Evolutionary conservation across 2,113 vertebrate genomes (phyloP).

Genomic region (Pteruthius melanotis): DNA sequence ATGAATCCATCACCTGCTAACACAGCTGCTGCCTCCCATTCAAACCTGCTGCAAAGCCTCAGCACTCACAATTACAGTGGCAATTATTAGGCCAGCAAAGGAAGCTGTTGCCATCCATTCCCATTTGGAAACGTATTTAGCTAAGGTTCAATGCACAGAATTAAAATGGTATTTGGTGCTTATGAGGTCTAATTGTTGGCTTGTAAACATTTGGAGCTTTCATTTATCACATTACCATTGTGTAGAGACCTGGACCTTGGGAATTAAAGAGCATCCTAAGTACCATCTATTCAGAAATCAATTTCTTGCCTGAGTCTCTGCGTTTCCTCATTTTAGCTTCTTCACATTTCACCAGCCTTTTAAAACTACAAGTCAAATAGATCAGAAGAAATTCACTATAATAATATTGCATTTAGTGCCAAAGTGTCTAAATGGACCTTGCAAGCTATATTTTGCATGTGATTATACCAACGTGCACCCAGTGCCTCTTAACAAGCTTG

Average conservation of each 20-base stretch:
- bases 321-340: conserved; percentile 4
- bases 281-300: conserved; percentile 37
- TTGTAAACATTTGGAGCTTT: conserved; percentile 64
- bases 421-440: conserved; percentile 11
- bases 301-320: conserved; percentile 2
- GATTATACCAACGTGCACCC: not conserved
- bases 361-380: conserved; percentile 32
- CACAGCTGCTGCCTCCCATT: conserved; percentile 39
- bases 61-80: not conserved
- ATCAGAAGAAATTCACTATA: not conserved
- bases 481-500: not conserved
- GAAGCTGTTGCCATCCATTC: conserved; percentile 48
- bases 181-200: conserved; percentile 67
- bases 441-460: not conserved
- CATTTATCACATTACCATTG: conserved; percentile 64
- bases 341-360: conserved; percentile 33
- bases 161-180: conserved; percentile 67
- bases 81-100: conserved; percentile 50
- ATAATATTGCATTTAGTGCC: conserved; percentile 5
- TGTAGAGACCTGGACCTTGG: conserved; percentile 29
- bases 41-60: conserved; percentile 16
- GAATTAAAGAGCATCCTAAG: conserved; percentile 48
- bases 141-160: conserved; percentile 67
- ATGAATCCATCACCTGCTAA: conserved; percentile 63
- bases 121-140: conserved; percentile 57